Conservation (phyloP, 1,140 invertebrate species). For the Pentalonia nigronervosa region DNA sequence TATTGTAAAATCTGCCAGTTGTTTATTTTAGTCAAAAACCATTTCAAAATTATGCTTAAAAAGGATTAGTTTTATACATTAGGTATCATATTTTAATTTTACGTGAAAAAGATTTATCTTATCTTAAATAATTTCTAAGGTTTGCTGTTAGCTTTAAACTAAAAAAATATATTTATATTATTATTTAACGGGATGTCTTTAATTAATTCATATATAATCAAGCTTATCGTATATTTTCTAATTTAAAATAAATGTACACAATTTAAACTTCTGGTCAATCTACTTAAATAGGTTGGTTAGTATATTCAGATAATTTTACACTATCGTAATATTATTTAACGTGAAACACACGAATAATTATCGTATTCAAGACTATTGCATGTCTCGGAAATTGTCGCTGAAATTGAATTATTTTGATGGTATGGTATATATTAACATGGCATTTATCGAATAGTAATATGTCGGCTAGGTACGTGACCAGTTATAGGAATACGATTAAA, state of each 20-base stretch:
- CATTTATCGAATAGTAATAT: not conserved
- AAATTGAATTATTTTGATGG: conserved; percentile 18
- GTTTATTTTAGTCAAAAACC: no score
- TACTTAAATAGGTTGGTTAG: not conserved
- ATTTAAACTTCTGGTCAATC: not conserved
- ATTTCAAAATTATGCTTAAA: no score
- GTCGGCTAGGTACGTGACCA: not conserved
- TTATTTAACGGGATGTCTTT: not conserved
- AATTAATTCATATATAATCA: no score
- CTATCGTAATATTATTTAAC: not conserved
- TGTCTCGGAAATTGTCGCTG: not conserved
- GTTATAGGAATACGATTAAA: not conserved
- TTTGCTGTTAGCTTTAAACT: not conserved
- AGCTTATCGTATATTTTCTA: not conserved
- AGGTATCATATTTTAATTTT: no score
- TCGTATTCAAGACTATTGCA: not conserved
- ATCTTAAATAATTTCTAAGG: not conserved
- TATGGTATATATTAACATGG: not conserved
- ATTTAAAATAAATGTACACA: not conserved
- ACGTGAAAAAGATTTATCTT: not conserved
- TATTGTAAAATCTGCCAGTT: no score
- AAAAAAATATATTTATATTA: not conserved
- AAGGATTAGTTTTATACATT: no score
- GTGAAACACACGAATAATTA: not conserved
- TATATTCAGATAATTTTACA: not conserved